These are phyloP conservation scores for Bathynomus jamesi DNA, from an alignment of 1,140 invertebrate species.

Conservation along the genomic window DNA sequence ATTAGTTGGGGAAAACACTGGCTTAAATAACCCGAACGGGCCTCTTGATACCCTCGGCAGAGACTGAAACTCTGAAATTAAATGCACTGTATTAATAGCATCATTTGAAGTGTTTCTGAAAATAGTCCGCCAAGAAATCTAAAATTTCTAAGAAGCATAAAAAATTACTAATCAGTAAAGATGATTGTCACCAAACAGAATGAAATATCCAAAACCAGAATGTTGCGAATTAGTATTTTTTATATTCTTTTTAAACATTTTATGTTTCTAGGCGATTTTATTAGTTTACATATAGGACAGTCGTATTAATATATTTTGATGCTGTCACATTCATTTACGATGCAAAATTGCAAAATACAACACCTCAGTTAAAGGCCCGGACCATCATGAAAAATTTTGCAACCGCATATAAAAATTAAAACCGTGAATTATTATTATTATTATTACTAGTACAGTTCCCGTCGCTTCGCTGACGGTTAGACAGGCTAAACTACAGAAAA, in stretches of 20 bases:
- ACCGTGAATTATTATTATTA: too few species aligned
- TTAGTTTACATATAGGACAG: too few species aligned
- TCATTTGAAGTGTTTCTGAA: not conserved
- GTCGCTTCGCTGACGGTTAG: too few species aligned
- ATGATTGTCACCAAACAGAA: not conserved
- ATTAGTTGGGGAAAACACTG: not conserved
- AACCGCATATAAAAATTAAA: too few species aligned
- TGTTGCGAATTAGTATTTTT: not conserved
- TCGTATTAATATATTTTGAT: too few species aligned
- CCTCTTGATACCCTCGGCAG: not conserved
- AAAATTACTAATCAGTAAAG: not conserved
- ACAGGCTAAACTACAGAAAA: too few species aligned
- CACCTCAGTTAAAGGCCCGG: too few species aligned
- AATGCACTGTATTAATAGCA: not conserved
- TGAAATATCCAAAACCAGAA: not conserved
- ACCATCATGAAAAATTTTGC: too few species aligned
- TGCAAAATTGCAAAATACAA: too few species aligned
- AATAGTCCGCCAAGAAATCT: not conserved
- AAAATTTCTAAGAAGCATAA: not conserved
- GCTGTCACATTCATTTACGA: too few species aligned
- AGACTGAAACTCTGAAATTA: not conserved
- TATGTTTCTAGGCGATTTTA: too few species aligned
- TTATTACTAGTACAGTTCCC: too few species aligned
- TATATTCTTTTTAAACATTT: not conserved
- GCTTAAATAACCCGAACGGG: not conserved